These are phyloP conservation scores for Limnephilus marmoratus DNA, from an alignment of 2,888 invertebrate genomes.

Conservation along the genomic window DNA sequence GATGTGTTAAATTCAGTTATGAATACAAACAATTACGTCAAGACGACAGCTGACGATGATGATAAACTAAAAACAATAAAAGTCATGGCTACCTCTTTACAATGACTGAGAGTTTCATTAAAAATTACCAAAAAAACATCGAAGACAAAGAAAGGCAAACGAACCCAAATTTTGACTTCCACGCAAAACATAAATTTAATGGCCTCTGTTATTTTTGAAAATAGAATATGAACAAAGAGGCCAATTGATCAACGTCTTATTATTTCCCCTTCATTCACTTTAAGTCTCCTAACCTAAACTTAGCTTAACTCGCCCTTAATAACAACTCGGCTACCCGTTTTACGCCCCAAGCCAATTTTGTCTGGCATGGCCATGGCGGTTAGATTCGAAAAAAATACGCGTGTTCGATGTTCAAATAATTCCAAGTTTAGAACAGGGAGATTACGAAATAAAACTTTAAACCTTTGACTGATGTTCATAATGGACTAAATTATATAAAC, in stretches of 20 bases:
- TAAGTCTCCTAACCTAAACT: neutral
- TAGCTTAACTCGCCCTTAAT: slow-evolving; percentile 3
- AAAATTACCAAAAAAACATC: neutral
- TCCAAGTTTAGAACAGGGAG: neutral
- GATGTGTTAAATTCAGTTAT: too few species aligned
- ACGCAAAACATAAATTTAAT: neutral
- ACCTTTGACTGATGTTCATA: neutral
- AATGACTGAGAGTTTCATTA: neutral
- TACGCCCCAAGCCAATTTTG: slow-evolving; percentile 51
- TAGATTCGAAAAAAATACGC: slow-evolving; percentile 17
- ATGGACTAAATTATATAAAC: too few species aligned
- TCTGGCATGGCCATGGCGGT: slow-evolving; percentile 50
- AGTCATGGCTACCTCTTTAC: neutral
- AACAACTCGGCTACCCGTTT: slow-evolving; percentile 43
- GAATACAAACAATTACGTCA: too few species aligned
- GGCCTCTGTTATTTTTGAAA: neutral
- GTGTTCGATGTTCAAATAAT: slow-evolving; percentile 25
- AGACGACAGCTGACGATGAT: neutral
- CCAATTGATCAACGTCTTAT: slow-evolving; percentile 30
- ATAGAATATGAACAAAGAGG: slow-evolving; percentile 21
- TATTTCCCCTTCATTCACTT: slow-evolving; percentile 17
- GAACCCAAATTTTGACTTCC: neutral
- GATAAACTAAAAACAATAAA: neutral
- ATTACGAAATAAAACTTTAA: neutral
- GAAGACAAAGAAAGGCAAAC: neutral